Percentiles rank a stretch among this genome's conserved stretches.
These are phyloP conservation scores for Neoitamus cyanurus DNA, from an alignment of 2,888 invertebrate genomes.

Conservation along the genomic window DNA sequence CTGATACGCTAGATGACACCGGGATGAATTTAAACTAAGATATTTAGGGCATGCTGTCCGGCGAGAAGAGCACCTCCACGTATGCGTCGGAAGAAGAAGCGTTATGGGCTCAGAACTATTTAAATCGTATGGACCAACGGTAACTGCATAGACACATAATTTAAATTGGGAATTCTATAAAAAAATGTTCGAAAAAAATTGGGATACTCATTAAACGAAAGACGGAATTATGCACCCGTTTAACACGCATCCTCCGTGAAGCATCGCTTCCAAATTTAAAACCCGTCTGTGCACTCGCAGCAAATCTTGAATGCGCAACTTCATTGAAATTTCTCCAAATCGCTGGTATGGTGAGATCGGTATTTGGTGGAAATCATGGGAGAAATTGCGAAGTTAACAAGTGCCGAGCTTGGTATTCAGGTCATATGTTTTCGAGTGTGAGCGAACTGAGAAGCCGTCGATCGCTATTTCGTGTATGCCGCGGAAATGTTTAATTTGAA, in stretches of 20 bases:
- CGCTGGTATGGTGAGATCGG: conserved; percentile 7
- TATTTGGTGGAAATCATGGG: conserved; percentile 19
- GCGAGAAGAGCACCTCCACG: background rate
- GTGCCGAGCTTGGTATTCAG: conserved; percentile 30
- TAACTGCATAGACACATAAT: background rate
- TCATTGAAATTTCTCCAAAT: conserved; percentile 34
- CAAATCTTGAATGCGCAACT: background rate
- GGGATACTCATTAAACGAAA: background rate
- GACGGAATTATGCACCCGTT: background rate
- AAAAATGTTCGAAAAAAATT: background rate
- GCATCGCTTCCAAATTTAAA: background rate
- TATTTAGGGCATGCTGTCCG: conserved; percentile 20
- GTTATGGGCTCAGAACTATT: background rate
- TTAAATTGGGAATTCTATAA: background rate
- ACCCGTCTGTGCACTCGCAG: background rate
- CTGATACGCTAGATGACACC: conserved; percentile 35
- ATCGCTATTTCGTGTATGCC: background rate
- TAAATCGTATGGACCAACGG: background rate
- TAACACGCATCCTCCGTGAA: background rate
- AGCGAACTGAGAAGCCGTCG: background rate
- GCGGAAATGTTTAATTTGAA: background rate
- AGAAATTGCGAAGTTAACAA: conserved; percentile 23
- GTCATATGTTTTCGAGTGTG: conserved; percentile 15
- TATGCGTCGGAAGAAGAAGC: background rate
- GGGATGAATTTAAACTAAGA: conserved; percentile 20